Conservation (phyloP, 2,113 vertebrate species). For the Galeopterus variegatus region DNA sequence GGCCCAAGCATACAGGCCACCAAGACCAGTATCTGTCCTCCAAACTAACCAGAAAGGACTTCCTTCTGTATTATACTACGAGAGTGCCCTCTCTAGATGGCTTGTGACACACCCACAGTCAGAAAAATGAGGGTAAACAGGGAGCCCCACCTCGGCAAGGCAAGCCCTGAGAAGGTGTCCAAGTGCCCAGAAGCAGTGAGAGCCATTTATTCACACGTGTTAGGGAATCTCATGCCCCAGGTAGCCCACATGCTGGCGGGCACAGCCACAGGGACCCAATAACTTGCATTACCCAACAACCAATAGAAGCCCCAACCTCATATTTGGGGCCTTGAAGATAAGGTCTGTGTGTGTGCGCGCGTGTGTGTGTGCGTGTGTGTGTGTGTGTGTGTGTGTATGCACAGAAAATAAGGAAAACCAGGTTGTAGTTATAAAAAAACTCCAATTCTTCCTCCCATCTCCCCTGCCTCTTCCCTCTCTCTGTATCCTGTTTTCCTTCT, state of each 20-base stretch:
- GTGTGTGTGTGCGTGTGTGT: too few relatives aligned
- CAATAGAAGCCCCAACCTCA: neutral
- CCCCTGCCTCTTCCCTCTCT: neutral
- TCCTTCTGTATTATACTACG: neutral
- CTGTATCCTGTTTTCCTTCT: neutral
- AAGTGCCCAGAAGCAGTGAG: neutral
- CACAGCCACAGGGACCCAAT: neutral
- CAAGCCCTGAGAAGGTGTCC: neutral
- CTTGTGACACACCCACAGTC: neutral
- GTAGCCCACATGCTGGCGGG: neutral
- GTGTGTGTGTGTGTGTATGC: neutral
- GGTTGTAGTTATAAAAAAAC: neutral
- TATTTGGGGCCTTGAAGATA: accelerated
- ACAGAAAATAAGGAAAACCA: neutral
- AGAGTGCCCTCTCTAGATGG: too few relatives aligned
- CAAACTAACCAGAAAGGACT: neutral
- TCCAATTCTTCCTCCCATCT: neutral
- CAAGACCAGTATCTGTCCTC: neutral
- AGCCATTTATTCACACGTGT: neutral
- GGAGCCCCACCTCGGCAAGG: too few relatives aligned
- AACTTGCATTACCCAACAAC: too few relatives aligned
- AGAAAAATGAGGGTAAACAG: neutral
- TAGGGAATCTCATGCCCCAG: neutral
- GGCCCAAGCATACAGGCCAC: neutral
- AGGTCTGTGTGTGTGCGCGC: neutral